Conservation (phyloP, 2,113 vertebrate genomes). For the Embiotoca jacksoni region DNA sequence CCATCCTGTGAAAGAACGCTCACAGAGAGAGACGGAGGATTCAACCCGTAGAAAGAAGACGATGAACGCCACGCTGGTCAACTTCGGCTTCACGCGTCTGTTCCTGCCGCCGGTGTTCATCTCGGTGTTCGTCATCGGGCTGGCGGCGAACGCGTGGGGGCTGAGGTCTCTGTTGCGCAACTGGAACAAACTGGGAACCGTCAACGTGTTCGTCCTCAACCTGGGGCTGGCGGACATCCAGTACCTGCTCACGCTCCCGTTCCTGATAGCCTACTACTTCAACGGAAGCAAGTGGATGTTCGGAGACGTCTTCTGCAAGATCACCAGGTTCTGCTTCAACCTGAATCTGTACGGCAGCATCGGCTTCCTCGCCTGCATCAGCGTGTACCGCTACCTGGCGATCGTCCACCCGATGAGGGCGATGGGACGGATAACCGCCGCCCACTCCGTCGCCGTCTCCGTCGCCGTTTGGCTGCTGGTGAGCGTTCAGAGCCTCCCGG, state of each 20-base stretch:
- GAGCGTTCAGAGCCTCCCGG: slow-evolving; percentile 77
- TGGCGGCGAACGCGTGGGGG: slow-evolving; percentile 81
- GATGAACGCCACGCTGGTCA: slow-evolving; percentile 1
- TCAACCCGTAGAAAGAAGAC: too few relatives aligned
- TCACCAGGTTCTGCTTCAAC: slow-evolving; percentile 84
- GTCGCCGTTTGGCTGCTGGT: slow-evolving; percentile 82
- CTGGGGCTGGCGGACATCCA: slow-evolving; percentile 86
- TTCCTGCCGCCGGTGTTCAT: slow-evolving; percentile 83
- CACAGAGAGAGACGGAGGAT: too few relatives aligned
- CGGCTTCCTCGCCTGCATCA: slow-evolving; percentile 89
- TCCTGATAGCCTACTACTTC: slow-evolving; percentile 83
- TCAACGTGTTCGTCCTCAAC: slow-evolving; percentile 83
- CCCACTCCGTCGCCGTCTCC: slow-evolving; percentile 60
- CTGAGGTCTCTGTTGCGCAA: slow-evolving; percentile 67
- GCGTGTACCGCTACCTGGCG: slow-evolving; percentile 87
- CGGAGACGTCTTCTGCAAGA: slow-evolving; percentile 82
- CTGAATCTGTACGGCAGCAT: slow-evolving; percentile 90
- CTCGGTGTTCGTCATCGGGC: slow-evolving; percentile 82
- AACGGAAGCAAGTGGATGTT: slow-evolving; percentile 79
- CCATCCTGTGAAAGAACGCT: too few relatives aligned
- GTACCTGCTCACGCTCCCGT: slow-evolving; percentile 86
- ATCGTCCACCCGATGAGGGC: slow-evolving; percentile 86
- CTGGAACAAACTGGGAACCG: slow-evolving; percentile 58
- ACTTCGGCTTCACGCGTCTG: slow-evolving; percentile 58
- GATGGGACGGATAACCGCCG: slow-evolving; percentile 75